A percentile compares a stretch with the other conserved stretches of the same genome.
These are phyloP conservation scores for Clytia hemisphaerica DNA, from an alignment of 30 jellyfish, hydroid and myxozoan species.

Conservation along the genomic window DNA sequence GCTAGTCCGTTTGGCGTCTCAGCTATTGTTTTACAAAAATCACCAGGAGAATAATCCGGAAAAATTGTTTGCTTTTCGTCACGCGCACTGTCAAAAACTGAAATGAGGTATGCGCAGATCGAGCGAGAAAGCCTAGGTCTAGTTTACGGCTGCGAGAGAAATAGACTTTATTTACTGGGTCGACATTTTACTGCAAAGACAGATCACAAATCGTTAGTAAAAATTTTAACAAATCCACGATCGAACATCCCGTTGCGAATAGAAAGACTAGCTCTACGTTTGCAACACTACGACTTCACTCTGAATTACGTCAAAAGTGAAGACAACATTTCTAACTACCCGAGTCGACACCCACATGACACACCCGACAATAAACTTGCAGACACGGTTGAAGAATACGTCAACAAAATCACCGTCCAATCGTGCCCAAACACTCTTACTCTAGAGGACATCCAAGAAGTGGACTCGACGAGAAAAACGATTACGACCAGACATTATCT, in stretches of 20 bases:
- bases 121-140: conserved; percentile 28
- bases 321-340: conserved; percentile 2
- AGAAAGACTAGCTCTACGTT: conserved; percentile 10
- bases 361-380: not conserved
- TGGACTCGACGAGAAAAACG: conserved; percentile 7
- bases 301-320: not conserved
- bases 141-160: not conserved
- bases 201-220: too few species aligned
- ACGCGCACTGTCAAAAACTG: conserved; percentile 26
- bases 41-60: not conserved
- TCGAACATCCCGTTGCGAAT: conserved; percentile 10
- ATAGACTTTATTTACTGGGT: not conserved
- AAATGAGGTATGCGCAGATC: conserved; percentile 33
- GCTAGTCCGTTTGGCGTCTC: too few species aligned
- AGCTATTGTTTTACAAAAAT: too few species aligned
- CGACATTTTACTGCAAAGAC: not conserved
- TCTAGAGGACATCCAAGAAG: not conserved
- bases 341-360: conserved; percentile 18
- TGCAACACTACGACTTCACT: conserved; percentile 4
- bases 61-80: conserved; percentile 27
- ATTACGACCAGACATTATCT: not conserved
- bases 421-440: not conserved
- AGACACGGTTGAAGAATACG: too few species aligned
- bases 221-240: too few species aligned
- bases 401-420: too few species aligned